These are phyloP conservation scores for Phthorimaea operculella DNA, from an alignment of 1,140 invertebrate species.

Conservation along the genomic window DNA sequence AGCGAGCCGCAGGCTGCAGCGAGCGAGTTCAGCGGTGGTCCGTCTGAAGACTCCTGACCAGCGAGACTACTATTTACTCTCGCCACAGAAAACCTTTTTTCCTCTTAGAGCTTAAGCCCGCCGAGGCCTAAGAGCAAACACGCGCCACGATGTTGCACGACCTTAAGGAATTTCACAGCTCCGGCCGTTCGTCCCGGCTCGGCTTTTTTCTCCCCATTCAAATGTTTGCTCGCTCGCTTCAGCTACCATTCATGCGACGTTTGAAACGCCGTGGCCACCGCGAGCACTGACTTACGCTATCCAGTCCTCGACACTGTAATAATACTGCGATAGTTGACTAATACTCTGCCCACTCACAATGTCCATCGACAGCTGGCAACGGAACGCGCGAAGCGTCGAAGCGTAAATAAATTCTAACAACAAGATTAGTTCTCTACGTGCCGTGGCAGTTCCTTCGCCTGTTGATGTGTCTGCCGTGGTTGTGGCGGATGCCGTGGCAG, in stretches of 20 bases:
- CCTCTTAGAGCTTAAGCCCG: constrained; percentile 60
- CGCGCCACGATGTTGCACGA: constrained; percentile 60
- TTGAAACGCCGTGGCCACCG: constrained; percentile 52
- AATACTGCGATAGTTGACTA: constrained; percentile 68
- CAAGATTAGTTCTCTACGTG: constrained; percentile 39
- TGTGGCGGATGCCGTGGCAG: constrained; percentile 49
- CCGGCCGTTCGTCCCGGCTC: constrained; percentile 43
- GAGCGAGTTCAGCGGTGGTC: constrained; percentile 55
- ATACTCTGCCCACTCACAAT: constrained; percentile 65
- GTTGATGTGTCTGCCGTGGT: constrained; percentile 46
- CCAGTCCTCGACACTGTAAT: constrained; percentile 65
- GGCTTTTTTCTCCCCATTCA: constrained; percentile 51
- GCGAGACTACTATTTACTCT: constrained; percentile 63
- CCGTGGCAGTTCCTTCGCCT: constrained; percentile 58
- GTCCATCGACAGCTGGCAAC: constrained; percentile 62
- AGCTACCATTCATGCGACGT: constrained; percentile 60
- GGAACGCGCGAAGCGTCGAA: constrained; percentile 62
- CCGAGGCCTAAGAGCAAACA: constrained; percentile 59
- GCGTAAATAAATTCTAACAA: constrained; percentile 55
- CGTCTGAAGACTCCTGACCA: constrained; percentile 61
- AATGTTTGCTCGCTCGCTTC: constrained; percentile 62
- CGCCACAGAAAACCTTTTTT: constrained; percentile 61
- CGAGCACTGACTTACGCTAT: constrained; percentile 58
- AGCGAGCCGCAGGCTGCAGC: constrained; percentile 28
- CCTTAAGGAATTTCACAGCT: constrained; percentile 65